Percentiles rank a stretch among this genome's conserved stretches.
phyloP scores from a whole-genome alignment of 2,113 vertebrate species.

The Perca fluviatilis region DNA sequence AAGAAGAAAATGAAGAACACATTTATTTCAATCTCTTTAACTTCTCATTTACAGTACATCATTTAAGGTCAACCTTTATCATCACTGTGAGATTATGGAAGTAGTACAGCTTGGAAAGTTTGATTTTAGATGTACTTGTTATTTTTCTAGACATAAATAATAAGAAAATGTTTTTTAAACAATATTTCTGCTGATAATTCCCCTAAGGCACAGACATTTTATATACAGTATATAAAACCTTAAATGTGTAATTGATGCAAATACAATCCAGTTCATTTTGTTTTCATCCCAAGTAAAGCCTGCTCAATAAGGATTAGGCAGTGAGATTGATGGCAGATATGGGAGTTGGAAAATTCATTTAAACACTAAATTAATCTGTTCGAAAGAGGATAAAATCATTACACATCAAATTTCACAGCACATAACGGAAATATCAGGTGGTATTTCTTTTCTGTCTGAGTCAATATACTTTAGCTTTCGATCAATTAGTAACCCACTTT shows the following conservation, averaged over 20 bases:
- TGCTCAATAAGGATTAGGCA: not conserved
- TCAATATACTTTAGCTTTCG: conserved; percentile 11
- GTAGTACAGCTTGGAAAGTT: not conserved
- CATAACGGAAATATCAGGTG: not conserved
- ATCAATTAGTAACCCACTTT: too few relatives aligned
- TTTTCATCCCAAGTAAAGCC: not conserved
- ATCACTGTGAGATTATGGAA: not conserved
- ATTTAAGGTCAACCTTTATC: not conserved
- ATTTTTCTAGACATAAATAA: not conserved
- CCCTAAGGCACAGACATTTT: not conserved
- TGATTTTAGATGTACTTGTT: not conserved
- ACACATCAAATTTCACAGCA: not conserved
- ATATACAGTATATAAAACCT: too few relatives aligned
- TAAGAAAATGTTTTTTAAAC: not conserved
- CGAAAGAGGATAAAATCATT: not conserved
- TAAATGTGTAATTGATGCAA: too few relatives aligned
- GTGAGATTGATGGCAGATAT: not conserved
- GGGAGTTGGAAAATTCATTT: not conserved
- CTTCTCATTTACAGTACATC: not conserved
- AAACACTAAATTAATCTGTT: conserved; percentile 6
- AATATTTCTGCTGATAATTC: not conserved
- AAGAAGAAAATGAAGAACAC: not conserved
- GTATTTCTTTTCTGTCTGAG: not conserved
- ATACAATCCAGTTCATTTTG: not conserved
- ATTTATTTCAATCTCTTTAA: not conserved